Conservation (phyloP, 2,888 invertebrate genomes). For the Empis livida region DNA sequence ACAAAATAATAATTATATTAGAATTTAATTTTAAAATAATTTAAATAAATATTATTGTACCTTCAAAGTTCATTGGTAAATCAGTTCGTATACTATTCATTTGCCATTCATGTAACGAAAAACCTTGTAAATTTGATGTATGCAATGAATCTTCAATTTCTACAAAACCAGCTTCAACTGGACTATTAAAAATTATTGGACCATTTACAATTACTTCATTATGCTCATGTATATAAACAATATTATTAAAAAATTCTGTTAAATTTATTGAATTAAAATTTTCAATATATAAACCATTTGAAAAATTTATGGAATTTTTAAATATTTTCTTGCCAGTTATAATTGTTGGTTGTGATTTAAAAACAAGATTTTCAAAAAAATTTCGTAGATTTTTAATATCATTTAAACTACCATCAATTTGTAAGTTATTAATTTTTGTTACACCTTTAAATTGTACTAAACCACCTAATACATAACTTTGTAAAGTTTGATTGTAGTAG, state of each 20-base stretch:
- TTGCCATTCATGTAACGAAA: slow-evolving; percentile 34
- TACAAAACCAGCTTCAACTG: slow-evolving; percentile 22
- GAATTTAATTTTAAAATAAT: neutral
- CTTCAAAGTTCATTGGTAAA: too few species aligned
- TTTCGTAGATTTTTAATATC: slow-evolving; percentile 18
- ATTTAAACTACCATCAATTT: slow-evolving; percentile 22
- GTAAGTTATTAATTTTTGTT: slow-evolving; percentile 17
- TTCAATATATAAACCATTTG: slow-evolving; percentile 25
- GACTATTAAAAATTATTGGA: slow-evolving; percentile 28
- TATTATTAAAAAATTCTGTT: slow-evolving; percentile 26
- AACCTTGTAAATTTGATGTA: slow-evolving; percentile 28
- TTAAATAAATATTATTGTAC: neutral
- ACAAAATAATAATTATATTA: neutral
- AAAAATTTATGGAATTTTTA: slow-evolving; percentile 23
- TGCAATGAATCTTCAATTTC: slow-evolving; percentile 21
- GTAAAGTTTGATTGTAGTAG: slow-evolving; percentile 17
- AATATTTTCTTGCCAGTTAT: slow-evolving; percentile 26
- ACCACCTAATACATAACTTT: slow-evolving; percentile 22
- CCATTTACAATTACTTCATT: slow-evolving; percentile 20
- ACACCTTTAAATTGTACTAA: slow-evolving; percentile 15
- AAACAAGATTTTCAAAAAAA: slow-evolving; percentile 25
- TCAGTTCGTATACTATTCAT: slow-evolving; percentile 25
- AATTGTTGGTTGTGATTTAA: slow-evolving; percentile 16
- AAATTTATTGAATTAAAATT: slow-evolving; percentile 29
- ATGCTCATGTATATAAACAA: slow-evolving; percentile 31